These are phyloP conservation scores for Drosophila nigricruria DNA, from an alignment of 2,888 invertebrate species.

Conservation along the genomic window DNA sequence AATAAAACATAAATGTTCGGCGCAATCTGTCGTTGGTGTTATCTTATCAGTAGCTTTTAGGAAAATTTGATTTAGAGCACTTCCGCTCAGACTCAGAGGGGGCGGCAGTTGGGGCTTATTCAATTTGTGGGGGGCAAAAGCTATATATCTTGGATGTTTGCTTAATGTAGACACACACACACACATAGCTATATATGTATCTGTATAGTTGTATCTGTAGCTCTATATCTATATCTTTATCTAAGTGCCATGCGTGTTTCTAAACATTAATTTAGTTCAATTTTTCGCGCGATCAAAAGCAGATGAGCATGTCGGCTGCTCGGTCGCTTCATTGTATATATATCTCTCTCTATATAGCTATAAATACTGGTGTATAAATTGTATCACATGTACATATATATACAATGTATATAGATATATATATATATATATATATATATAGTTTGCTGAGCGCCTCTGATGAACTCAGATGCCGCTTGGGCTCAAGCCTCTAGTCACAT, in stretches of 20 bases:
- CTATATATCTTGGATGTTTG: slow-evolving; percentile 40
- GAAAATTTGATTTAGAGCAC: slow-evolving; percentile 66
- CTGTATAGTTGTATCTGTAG: slow-evolving; percentile 12
- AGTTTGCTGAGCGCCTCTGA: slow-evolving; percentile 42
- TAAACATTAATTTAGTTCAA: slow-evolving; percentile 79
- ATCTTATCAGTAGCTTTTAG: slow-evolving; percentile 66
- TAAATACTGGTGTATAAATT: slow-evolving; percentile 58
- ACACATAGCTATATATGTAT: slow-evolving; percentile 4
- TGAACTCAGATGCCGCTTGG: slow-evolving; percentile 23
- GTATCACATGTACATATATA: slow-evolving; percentile 44
- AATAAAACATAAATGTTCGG: slow-evolving; percentile 3
- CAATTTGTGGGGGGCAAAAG: neutral
- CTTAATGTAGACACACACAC: slow-evolving; percentile 25
- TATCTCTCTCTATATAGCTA: slow-evolving; percentile 20
- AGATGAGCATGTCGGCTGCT: slow-evolving; percentile 75
- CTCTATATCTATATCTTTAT: slow-evolving; percentile 22
- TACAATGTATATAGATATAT: slow-evolving; percentile 19
- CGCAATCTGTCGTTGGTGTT: slow-evolving; percentile 29
- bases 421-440: slow-evolving; percentile 34
- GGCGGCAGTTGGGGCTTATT: neutral
- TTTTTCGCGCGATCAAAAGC: slow-evolving; percentile 79
- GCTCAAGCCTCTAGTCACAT: slow-evolving; percentile 17
- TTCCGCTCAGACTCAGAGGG: slow-evolving; percentile 43
- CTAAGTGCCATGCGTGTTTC: slow-evolving; percentile 70
- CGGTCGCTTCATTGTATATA: slow-evolving; percentile 47